Evolutionary conservation across 2,888 invertebrate genomes (phyloP).

Genomic region (Coronaproctus castanopsis): DNA sequence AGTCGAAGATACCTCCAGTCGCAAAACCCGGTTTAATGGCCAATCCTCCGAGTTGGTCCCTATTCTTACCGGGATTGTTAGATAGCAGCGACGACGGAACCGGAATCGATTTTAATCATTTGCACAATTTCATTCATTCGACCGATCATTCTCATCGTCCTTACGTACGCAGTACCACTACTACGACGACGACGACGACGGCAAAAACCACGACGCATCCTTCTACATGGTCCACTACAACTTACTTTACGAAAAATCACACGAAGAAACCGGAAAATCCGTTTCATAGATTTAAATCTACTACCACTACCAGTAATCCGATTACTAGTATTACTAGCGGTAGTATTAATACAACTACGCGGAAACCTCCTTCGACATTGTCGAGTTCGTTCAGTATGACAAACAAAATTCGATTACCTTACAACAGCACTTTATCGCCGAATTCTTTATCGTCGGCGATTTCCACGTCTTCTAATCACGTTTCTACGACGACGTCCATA

Average conservation of each 20-base stretch:
- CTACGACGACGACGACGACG: background rate
- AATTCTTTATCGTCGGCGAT: background rate
- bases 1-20: constrained; percentile 23
- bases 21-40: constrained; percentile 8
- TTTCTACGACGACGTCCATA: no score
- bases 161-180: background rate
- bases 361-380: background rate
- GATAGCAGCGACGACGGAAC: constrained; percentile 40
- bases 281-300: background rate
- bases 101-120: background rate
- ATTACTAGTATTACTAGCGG: background rate
- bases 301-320: background rate
- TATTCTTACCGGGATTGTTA: constrained; percentile 59
- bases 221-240: no score
- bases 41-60: constrained; percentile 53
- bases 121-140: background rate
- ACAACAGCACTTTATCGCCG: background rate
- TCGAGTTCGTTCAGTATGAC: background rate
- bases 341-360: background rate
- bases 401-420: no score
- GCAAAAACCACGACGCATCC: background rate
- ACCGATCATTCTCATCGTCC: background rate
- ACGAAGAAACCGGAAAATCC: constrained; percentile 4
- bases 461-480: background rate
- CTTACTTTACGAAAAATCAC: background rate